A percentile compares a stretch with the other conserved stretches of the same genome.
Conservation (phyloP, 2,113 vertebrate genomes). For the Mohoua ochrocephala region DNA sequence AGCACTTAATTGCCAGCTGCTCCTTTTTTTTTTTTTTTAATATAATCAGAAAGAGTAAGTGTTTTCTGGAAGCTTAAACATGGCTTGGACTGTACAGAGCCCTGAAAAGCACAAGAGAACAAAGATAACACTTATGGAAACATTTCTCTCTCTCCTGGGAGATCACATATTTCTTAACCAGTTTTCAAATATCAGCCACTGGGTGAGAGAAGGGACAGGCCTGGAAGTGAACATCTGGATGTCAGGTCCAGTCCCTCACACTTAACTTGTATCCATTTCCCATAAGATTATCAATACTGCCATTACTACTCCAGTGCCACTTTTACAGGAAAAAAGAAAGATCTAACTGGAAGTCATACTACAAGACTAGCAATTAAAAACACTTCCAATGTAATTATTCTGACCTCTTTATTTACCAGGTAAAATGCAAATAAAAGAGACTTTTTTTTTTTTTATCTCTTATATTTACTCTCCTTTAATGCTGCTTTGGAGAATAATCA, state of each 20-base stretch:
- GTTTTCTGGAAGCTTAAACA: background rate
- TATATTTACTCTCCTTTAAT: background rate
- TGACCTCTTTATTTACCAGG: background rate
- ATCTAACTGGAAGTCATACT: background rate
- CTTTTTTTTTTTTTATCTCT: background rate
- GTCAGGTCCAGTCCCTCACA: background rate
- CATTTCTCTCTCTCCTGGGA: background rate
- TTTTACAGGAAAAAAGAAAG: background rate
- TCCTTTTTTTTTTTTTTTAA: background rate
- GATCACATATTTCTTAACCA: background rate
- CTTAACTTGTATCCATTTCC: background rate
- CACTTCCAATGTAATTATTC: background rate
- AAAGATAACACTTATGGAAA: background rate
- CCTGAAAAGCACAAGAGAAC: background rate
- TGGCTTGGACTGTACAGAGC: background rate
- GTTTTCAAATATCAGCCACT: background rate
- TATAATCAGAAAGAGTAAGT: background rate
- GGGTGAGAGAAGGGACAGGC: background rate
- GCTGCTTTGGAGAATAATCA: background rate
- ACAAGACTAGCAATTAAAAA: background rate
- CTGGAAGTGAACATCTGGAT: background rate
- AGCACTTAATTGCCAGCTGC: constrained; percentile 17
- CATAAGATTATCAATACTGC: background rate
- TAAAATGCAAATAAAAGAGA: background rate
- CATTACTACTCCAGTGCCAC: background rate